These are phyloP conservation scores for Flabesymbios commensalis DNA, from an alignment of 2,888 invertebrate genomes.

Conservation along the genomic window DNA sequence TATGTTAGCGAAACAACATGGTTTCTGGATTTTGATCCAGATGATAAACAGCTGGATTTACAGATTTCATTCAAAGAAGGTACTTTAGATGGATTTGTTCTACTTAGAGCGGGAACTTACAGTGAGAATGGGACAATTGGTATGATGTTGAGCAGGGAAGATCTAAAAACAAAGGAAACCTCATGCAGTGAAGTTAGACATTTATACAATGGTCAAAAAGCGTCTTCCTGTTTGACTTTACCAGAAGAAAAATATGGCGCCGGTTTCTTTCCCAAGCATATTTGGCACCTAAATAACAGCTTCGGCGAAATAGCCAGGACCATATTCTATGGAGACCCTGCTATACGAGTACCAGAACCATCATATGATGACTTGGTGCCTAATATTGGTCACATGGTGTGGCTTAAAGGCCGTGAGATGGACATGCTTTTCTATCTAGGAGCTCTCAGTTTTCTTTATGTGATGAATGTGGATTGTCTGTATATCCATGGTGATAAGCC, in stretches of 20 bases:
- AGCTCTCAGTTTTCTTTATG: conserved; percentile 46
- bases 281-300: conserved; percentile 37
- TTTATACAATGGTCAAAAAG: conserved; percentile 8
- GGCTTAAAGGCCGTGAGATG: conserved; percentile 46
- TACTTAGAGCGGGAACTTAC: conserved; percentile 19
- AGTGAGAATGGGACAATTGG: neutral
- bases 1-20: conserved; percentile 42
- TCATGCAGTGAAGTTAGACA: conserved; percentile 22
- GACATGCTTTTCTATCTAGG: conserved; percentile 53
- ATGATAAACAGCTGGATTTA: conserved; percentile 15
- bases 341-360: conserved; percentile 21
- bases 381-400: conserved; percentile 54
- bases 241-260: conserved; percentile 24
- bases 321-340: conserved; percentile 41
- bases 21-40: conserved; percentile 27
- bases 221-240: conserved; percentile 24
- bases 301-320: conserved; percentile 38
- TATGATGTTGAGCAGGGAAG: neutral
- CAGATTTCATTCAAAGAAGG: conserved; percentile 19
- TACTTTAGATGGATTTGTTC: conserved; percentile 26
- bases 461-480: conserved; percentile 46
- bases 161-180: too few species aligned
- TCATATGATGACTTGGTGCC: conserved; percentile 40
- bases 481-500: conserved; percentile 48
- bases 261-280: conserved; percentile 40